A percentile compares a stretch with the other conserved stretches of the same genome.
phyloP scores from a whole-genome alignment of 2,797 vertebrate genomes.

The Dryobates pubescens region DNA sequence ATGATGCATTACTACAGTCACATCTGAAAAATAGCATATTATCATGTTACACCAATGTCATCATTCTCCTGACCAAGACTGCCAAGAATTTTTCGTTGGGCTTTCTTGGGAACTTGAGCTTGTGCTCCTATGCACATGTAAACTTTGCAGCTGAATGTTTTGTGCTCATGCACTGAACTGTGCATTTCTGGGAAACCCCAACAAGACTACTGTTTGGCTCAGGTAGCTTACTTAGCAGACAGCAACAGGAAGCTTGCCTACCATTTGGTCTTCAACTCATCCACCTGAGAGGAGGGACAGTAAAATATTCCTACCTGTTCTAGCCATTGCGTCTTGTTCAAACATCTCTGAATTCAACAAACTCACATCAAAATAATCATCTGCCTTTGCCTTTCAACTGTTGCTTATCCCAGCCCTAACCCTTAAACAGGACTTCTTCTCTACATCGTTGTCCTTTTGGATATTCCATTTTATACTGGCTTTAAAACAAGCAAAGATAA shows the following conservation, averaged over 20 bases:
- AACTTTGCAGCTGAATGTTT: neutral
- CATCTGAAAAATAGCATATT: neutral
- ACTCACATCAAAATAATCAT: neutral
- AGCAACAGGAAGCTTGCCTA: neutral
- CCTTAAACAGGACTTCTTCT: neutral
- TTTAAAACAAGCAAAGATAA: neutral
- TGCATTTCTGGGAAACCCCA: neutral
- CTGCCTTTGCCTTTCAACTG: neutral
- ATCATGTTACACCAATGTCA: neutral
- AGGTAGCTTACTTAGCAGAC: neutral
- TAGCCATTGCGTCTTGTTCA: neutral
- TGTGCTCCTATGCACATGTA: neutral
- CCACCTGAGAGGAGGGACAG: neutral
- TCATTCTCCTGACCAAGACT: neutral
- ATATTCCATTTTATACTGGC: neutral
- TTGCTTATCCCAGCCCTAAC: neutral
- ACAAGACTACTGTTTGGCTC: neutral
- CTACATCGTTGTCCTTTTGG: neutral
- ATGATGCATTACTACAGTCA: neutral
- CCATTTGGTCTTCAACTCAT: neutral
- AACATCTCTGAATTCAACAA: slow-evolving; percentile 1
- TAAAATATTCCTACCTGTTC: neutral
- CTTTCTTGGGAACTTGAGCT: neutral
- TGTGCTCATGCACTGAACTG: neutral
- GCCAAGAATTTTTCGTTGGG: neutral